A percentile compares a stretch with the other conserved stretches of the same genome.
Evolutionary conservation across 2,113 vertebrate genomes (phyloP).

Genomic region (Sterna hirundo): DNA sequence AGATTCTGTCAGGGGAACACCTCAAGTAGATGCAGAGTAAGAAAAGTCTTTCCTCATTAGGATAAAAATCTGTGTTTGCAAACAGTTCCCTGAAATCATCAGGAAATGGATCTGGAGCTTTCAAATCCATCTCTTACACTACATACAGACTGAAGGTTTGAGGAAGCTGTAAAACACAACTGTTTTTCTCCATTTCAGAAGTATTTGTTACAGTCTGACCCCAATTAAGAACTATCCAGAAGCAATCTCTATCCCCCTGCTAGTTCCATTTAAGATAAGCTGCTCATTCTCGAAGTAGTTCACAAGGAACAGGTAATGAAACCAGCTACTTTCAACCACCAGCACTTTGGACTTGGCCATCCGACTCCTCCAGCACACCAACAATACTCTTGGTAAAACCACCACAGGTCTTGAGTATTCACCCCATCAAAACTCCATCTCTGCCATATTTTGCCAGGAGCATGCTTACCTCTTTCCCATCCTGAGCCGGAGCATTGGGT

Average conservation of each 20-base stretch:
- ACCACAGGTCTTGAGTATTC: not conserved
- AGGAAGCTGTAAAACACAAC: not conserved
- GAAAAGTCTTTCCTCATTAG: not conserved
- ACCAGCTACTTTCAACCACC: not conserved
- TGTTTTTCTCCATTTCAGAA: not conserved
- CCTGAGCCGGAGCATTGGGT: conserved; percentile 71
- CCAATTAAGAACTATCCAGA: not conserved
- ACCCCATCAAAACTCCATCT: not conserved
- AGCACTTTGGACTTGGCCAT: not conserved
- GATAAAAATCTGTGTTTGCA: not conserved
- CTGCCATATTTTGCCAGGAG: not conserved
- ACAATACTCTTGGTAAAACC: not conserved
- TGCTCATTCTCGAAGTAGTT: not conserved
- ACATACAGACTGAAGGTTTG: not conserved
- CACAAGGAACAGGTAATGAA: not conserved
- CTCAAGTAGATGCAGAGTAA: not conserved
- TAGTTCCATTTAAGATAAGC: not conserved
- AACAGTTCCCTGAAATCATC: not conserved
- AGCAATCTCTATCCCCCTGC: not conserved
- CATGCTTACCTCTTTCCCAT: conserved; percentile 69
- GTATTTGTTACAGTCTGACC: not conserved
- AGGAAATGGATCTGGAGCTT: not conserved
- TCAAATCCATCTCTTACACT: not conserved
- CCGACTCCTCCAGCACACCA: not conserved
- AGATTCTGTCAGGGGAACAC: not conserved